Conservation (phyloP, 2,113 vertebrate genomes). For the Calypte anna region DNA sequence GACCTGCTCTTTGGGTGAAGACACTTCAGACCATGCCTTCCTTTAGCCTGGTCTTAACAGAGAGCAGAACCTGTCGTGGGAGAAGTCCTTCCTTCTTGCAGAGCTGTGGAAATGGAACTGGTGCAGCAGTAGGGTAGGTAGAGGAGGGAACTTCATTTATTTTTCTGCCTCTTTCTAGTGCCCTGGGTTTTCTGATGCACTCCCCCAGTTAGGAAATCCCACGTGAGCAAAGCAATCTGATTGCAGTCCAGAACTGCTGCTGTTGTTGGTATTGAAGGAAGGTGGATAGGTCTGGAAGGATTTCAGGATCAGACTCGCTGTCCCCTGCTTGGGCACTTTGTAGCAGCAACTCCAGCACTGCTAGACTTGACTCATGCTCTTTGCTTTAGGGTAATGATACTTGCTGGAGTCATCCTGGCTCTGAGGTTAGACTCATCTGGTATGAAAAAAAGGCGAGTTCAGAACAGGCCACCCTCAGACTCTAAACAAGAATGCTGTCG, state of each 20-base stretch:
- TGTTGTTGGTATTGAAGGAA: neutral
- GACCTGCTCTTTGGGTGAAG: neutral
- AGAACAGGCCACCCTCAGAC: slow-evolving; percentile 70
- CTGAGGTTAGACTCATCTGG: slow-evolving; percentile 66
- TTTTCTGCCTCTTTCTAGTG: neutral
- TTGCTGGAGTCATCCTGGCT: slow-evolving; percentile 59
- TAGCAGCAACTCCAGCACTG: neutral
- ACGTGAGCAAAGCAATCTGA: neutral
- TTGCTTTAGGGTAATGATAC: slow-evolving; percentile 41
- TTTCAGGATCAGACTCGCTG: neutral
- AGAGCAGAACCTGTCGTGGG: neutral
- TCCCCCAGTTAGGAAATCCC: neutral
- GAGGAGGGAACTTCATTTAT: neutral
- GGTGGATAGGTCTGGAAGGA: neutral
- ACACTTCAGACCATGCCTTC: neutral
- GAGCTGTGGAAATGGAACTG: neutral
- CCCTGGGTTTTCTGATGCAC: neutral
- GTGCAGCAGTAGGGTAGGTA: neutral
- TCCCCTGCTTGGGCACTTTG: neutral
- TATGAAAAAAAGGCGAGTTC: slow-evolving; percentile 30
- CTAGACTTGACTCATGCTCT: neutral
- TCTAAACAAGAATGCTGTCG: slow-evolving; percentile 64
- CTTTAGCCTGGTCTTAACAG: neutral
- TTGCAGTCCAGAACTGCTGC: neutral
- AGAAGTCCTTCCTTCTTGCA: neutral